phyloP scores from a whole-genome alignment of 2,888 invertebrate genomes.

The Papilio demoleus region DNA sequence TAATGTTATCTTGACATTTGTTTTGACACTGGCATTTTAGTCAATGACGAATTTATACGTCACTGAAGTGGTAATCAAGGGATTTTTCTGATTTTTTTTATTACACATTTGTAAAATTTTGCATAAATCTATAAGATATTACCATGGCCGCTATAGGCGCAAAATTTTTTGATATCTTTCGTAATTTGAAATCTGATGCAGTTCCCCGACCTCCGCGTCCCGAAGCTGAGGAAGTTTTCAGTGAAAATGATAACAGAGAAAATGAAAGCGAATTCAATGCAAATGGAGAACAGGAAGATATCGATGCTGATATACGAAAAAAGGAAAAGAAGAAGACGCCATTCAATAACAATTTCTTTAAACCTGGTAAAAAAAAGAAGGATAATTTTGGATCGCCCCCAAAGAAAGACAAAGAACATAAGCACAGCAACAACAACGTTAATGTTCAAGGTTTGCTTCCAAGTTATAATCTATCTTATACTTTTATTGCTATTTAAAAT shows the following conservation, averaged over 20 bases:
- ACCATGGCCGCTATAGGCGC: conserved; percentile 56
- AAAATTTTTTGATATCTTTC: conserved; percentile 70
- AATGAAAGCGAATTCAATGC: conserved; percentile 52
- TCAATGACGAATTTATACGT: conserved; percentile 10
- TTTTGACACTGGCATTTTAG: background rate
- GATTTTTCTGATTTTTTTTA: background rate
- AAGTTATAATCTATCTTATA: background rate
- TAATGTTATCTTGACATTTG: background rate
- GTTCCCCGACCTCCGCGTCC: conserved; percentile 76
- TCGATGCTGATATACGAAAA: conserved; percentile 44
- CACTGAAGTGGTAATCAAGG: background rate
- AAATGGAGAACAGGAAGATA: conserved; percentile 41
- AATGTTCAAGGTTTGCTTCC: conserved; percentile 68
- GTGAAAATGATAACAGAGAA: conserved; percentile 45
- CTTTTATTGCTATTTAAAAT: background rate
- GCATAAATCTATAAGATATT: background rate
- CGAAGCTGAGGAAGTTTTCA: conserved; percentile 44
- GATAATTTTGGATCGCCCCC: conserved; percentile 38
- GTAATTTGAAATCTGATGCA: conserved; percentile 79
- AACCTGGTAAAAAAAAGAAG: conserved; percentile 51
- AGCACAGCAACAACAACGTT: conserved; percentile 56
- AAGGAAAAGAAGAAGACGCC: conserved; percentile 37
- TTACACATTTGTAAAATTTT: background rate
- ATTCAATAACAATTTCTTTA: conserved; percentile 44
- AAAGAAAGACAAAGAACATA: conserved; percentile 49